Evolutionary conservation across 1,140 invertebrate species (phyloP).

Genomic region (Parasteatoda tepidariorum): DNA sequence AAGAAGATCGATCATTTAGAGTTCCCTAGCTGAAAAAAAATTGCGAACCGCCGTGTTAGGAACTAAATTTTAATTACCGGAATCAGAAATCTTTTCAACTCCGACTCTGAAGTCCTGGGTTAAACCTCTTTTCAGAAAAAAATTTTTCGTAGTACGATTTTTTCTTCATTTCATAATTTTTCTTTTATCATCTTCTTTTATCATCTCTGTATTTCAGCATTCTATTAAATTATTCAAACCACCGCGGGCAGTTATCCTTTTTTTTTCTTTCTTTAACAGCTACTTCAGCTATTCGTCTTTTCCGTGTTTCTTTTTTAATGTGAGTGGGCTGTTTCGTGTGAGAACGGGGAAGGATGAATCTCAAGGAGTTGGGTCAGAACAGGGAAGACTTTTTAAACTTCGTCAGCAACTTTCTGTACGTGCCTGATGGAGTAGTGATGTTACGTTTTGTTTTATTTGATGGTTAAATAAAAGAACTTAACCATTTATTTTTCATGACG

Average conservation of each 20-base stretch:
- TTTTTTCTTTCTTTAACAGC: too few species aligned
- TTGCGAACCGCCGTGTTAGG: too few species aligned
- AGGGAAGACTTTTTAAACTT: neutral
- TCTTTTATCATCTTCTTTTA: neutral
- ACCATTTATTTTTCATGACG: too few species aligned
- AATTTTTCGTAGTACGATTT: neutral
- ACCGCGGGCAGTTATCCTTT: neutral
- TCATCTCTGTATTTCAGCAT: too few species aligned
- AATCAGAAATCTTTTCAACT: too few species aligned
- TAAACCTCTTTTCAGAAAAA: neutral
- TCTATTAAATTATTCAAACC: neutral
- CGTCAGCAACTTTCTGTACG: neutral
- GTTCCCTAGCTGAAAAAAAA: too few species aligned
- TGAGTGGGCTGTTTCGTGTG: neutral
- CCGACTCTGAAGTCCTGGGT: too few species aligned
- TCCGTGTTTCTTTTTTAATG: neutral
- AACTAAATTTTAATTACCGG: too few species aligned
- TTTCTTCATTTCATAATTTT: neutral
- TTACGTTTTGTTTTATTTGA: neutral
- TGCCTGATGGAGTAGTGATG: neutral
- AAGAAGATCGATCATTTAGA: too few species aligned
- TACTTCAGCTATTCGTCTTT: neutral
- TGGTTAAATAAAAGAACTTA: neutral
- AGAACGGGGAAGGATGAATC: neutral
- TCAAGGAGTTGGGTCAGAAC: too few species aligned